Evolutionary conservation across 2,797 vertebrate species (phyloP), one percentile per base, ranked within the genome.

Genomic region (Sebastes hubbsi): DNA sequence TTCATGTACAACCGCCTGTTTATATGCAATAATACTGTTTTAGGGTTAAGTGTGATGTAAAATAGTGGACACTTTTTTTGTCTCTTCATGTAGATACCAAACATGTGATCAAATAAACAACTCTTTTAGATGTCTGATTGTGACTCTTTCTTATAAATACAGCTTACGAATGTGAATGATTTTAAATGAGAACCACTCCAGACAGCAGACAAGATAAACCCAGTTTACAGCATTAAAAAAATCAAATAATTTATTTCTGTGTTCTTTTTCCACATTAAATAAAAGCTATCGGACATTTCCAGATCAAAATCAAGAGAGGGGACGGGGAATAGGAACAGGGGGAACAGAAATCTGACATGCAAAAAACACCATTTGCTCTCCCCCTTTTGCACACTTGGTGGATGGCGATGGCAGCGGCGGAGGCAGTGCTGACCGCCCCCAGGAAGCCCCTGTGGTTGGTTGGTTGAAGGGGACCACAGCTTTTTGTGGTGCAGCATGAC

Each of bases 171-270:
- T 67, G 22, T 46, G 8, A 49, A 67, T 18, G 18, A 3, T 42
- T 58, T 18, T 30, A 5, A 80, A 69, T 27, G 29, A 71, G 65
- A 78, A 24, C 66, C 36, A 87, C 32, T 74, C 59, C 71, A 85
- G 30, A 90, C 77, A 78, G 73, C 78, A 94, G 78, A 88, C 86
- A 88, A 88, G 71, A 91, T 34, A 77, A 89, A 46, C 72, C 58
- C 79, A 78, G 74, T 75, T 91, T 89, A 93, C 89, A 93, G 89
- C 88, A 93, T 92, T 90, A 93, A 94, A 94, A 94, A 93, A 92
- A 93, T 94, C 90, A 90, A 95, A 95, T 95, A 94, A 94, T 95
- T 94, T 95, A 94, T 94, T 94, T 94, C 89, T 92, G 94, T 93
- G 91, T 94, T 94, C 86, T 94, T 91, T 94, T 92, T 92, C 88